These are phyloP conservation scores for Dicroscelio sp. DNA, from an alignment of 2,888 invertebrate species.

Conservation along the genomic window DNA sequence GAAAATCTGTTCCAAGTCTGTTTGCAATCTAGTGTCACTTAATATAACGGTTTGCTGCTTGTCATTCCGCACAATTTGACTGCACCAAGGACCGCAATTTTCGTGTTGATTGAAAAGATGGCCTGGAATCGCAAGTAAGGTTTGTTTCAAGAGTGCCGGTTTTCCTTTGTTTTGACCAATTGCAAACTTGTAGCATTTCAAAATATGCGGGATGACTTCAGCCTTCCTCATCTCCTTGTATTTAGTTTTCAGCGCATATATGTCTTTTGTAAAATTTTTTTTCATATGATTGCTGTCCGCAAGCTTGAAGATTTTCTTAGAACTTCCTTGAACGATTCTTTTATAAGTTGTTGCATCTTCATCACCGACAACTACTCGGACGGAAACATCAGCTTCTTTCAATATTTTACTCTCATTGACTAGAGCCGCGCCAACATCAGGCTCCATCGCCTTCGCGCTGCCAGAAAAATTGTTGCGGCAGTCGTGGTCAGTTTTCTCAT, in stretches of 20 bases:
- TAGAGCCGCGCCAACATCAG: constrained; percentile 31
- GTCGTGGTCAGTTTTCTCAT: constrained; percentile 31
- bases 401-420: constrained; percentile 78
- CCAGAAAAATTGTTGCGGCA: constrained; percentile 45
- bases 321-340: constrained; percentile 65
- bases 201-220: constrained; percentile 34
- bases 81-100: constrained; percentile 46
- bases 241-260: constrained; percentile 31
- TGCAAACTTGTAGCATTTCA: constrained; percentile 42
- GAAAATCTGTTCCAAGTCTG: constrained; percentile 18
- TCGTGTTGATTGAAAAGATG: constrained; percentile 29
- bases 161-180: constrained; percentile 73
- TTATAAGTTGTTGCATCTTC: constrained; percentile 82
- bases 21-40: neutral
- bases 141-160: neutral
- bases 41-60: neutral
- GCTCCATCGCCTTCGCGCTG: constrained; percentile 51
- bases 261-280: constrained; percentile 49
- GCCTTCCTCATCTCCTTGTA: constrained; percentile 36
- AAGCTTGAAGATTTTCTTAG: constrained; percentile 68
- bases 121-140: constrained; percentile 39
- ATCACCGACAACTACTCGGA: constrained; percentile 82
- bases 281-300: constrained; percentile 72
- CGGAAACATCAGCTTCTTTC: constrained; percentile 71
- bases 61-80: neutral